Evolutionary conservation across 2,113 vertebrate genomes (phyloP), one percentile per base, ranked within the genome.

Genomic region (Python bivittatus): DNA sequence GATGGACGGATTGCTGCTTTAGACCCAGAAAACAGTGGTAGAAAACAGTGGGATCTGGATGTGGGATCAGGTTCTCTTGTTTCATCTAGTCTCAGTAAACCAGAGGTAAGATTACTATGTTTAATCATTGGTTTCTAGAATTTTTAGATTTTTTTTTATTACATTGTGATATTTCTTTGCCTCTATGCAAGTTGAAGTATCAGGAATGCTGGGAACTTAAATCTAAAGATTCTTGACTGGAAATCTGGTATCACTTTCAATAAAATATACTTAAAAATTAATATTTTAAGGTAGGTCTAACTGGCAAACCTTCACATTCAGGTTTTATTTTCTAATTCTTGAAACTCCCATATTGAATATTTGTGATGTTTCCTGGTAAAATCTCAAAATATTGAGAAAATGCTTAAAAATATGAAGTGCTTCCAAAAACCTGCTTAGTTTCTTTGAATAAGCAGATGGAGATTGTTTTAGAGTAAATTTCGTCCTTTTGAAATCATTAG

Each of bases 11-110:
- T 99, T 92, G 98, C 98, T 1, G 99, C 99, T 1, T 97, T 99
- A 97, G 99, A 99, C 95, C 98, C 99, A 91, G 98, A 99, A 94
- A 99, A 99, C 92, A 98, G 97, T 91, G 99, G 99, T 61, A 98
- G 98, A 94, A 99, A 99, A 94, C 99, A 99, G 94, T 99, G 99
- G 99, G 99, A 99, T 96, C 97, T 99, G 92, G 99, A 99, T 29
- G 98, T 99, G n/a, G 98, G 98, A 83, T 99, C 99, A 0, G 99
- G 99, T 60, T 98, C 99, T 95, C 97, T 99, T 94, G 98, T 99
- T 92, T 99, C 99, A 38, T 99, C 99, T 96, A 99, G 99, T 93
- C 98, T 99, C 91, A 99, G 99, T 97, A 99, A 99, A 96, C 99
- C 99, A 84, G 99, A 99, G 99, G 99, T 99, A 97, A 97, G 97